phyloP scores from a whole-genome alignment of 2,113 vertebrate species.

The Cranoglanis bouderius region DNA sequence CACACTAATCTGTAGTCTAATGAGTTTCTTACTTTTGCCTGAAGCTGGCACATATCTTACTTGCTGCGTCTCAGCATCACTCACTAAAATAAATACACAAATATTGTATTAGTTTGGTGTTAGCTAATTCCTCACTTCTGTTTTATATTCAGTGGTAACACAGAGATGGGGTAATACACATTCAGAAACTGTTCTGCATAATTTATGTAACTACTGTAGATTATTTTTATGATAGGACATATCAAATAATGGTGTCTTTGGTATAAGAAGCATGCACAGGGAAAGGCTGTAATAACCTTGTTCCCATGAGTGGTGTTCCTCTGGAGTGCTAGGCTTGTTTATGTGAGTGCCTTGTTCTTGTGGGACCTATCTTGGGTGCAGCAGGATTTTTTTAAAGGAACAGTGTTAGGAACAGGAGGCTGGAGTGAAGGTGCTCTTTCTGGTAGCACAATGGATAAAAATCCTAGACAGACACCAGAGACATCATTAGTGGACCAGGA shows the following conservation, averaged over 20 bases:
- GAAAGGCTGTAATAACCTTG: slow-evolving; percentile 1
- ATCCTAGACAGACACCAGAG: background rate
- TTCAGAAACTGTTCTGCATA: background rate
- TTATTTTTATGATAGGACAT: too few relatives aligned
- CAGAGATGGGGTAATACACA: background rate
- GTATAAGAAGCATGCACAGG: background rate
- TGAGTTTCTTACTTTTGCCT: slow-evolving; percentile 20
- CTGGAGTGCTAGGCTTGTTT: slow-evolving; percentile 49
- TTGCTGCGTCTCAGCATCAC: background rate
- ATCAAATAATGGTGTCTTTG: background rate
- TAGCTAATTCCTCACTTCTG: background rate
- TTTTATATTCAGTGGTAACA: background rate
- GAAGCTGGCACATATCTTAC: slow-evolving; percentile 18
- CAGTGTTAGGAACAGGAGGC: background rate
- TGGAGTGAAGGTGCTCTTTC: slow-evolving; percentile 43
- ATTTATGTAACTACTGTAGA: background rate
- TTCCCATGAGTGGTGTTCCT: slow-evolving; percentile 29
- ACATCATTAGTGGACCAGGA: slow-evolving; percentile 35
- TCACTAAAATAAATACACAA: slow-evolving; percentile 22
- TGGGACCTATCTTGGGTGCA: slow-evolving; percentile 5
- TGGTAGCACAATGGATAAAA: background rate
- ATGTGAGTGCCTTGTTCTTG: slow-evolving; percentile 26
- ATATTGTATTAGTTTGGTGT: background rate
- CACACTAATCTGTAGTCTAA: background rate
- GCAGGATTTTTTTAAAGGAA: slow-evolving; percentile 4